These are phyloP conservation scores for Podarcis siculus DNA, from an alignment of 2,797 vertebrate species.

Conservation along the genomic window DNA sequence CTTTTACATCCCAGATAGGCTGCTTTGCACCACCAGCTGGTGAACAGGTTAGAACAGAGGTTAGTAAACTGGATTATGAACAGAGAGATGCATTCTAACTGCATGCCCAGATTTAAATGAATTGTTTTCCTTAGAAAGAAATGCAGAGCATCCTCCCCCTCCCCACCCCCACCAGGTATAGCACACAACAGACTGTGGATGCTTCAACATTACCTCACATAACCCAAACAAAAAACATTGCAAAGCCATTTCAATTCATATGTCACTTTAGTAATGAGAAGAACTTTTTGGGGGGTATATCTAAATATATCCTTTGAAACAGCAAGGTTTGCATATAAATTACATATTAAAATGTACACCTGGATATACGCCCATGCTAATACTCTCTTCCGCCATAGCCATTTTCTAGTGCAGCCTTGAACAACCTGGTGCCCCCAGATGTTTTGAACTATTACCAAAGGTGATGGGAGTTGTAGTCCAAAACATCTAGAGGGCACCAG, in stretches of 20 bases:
- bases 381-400: background rate
- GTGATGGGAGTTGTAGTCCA: too few relatives aligned
- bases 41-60: slow-evolving; percentile 83
- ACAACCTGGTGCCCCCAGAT: too few relatives aligned
- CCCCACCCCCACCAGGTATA: too few relatives aligned
- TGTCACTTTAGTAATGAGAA: background rate
- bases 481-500: too few relatives aligned
- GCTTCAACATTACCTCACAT: background rate
- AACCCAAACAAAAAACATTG: background rate
- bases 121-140: background rate
- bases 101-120: background rate
- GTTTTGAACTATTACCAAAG: too few relatives aligned
- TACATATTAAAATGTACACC: background rate
- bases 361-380: background rate
- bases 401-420: background rate
- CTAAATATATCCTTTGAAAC: background rate
- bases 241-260: background rate
- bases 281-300: background rate
- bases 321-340: background rate
- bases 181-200: background rate
- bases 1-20: slow-evolving; percentile 95
- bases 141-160: background rate
- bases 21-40: slow-evolving; percentile 83
- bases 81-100: background rate
- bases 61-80: slow-evolving; percentile 70